Evolutionary conservation across 2,113 vertebrate species (phyloP), one percentile per base, ranked within the genome.

Genomic region (Serilophus lunatus): DNA sequence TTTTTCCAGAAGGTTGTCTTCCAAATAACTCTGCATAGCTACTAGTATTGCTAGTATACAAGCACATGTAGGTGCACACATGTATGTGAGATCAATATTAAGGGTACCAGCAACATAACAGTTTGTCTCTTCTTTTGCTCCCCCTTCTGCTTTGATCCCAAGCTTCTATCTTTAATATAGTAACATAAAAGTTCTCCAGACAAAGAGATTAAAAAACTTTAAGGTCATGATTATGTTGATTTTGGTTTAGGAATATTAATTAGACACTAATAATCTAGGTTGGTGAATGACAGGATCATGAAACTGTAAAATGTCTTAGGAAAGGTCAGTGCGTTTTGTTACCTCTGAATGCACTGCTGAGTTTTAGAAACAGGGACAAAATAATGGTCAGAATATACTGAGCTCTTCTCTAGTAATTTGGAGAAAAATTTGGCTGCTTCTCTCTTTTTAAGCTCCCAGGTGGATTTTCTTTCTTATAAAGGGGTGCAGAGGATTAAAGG

Each of bases 271-370:
- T 45, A 59, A 86, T 45, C 38, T 57, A 54, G 4, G 7, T 74
- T 65, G 84, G 64, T 74, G 81, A 56, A 40, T 40, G 56, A 28
- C 29, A 42, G 70, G 56, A 70, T 59, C 69, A 42, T 65, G 88
- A 80, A 86, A 45, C 45, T 64, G 36, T 61, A 70, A 91, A 84
- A 65, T 85, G 61, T 82, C 45, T 56, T 47, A 14, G 72, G 74
- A 87, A 95, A 91, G 63, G 91, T 93, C 68, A 61, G n/a, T 80
- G 42, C 25, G 22, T 90, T 96, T 93, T 88, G 22, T 82, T 79
- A 54, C 50, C 50, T 86, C 59, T 88, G 45, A 88, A 94, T 79
- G 82, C 31, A 22, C 56, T 94, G 63, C 40, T 70, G 66, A 86
- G 53, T 84, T 92, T 92, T 68, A 84, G 63, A 81, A 88, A 47